phyloP scores from a whole-genome alignment of 2,888 invertebrate species.

The Rotaria magnacalcarata region DNA sequence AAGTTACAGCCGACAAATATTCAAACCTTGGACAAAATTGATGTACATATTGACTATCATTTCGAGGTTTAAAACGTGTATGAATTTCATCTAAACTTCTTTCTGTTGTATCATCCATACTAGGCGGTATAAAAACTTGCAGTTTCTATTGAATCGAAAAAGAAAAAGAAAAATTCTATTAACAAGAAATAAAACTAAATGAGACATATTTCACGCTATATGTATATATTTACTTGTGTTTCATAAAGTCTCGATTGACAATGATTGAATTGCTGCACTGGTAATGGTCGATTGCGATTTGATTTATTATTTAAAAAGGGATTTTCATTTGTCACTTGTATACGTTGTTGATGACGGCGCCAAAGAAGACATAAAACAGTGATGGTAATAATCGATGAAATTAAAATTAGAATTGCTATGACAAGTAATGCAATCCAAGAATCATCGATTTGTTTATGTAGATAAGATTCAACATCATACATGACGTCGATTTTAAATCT shows the following conservation, averaged over 20 bases:
- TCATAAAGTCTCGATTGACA: not conserved
- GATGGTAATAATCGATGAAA: not conserved
- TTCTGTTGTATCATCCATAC: no score
- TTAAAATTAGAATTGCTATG: not conserved
- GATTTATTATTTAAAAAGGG: not conserved
- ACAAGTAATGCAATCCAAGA: conserved; percentile 32
- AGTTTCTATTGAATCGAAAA: not conserved
- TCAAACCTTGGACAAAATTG: not conserved
- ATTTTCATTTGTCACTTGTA: not conserved
- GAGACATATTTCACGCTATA: no score
- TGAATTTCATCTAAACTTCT: not conserved
- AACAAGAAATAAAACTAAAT: no score
- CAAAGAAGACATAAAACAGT: not conserved
- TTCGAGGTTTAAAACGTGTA: not conserved
- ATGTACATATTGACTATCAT: not conserved
- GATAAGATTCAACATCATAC: not conserved
- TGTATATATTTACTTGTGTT: not conserved
- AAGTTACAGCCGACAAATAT: not conserved
- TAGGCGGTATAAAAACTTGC: not conserved
- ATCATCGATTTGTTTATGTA: not conserved
- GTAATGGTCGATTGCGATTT: not conserved
- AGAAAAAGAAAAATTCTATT: not conserved
- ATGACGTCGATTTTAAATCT: not conserved
- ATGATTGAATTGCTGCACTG: not conserved
- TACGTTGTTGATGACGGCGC: not conserved